Conservation (phyloP, 2,113 vertebrate genomes). For the Aphyosemion australe region DNA sequence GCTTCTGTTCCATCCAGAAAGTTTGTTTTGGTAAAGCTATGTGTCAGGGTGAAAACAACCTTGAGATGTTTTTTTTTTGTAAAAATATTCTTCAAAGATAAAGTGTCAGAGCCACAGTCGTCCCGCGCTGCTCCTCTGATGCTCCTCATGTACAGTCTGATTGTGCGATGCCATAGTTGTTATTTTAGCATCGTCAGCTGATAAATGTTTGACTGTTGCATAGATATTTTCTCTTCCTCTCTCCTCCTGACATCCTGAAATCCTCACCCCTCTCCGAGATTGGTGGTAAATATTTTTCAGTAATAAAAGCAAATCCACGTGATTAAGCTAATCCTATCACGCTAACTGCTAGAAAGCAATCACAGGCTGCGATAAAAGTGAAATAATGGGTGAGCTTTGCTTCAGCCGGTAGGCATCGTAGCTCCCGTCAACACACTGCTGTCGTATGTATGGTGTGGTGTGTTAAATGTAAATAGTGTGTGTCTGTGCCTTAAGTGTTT, state of each 20-base stretch:
- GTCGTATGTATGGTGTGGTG: constrained; percentile 52
- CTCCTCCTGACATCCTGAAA: constrained; percentile 8
- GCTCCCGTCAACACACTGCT: constrained; percentile 44
- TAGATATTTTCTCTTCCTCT: background rate
- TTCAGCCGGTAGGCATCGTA: background rate
- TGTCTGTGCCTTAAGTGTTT: constrained; percentile 64
- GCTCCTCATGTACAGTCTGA: background rate
- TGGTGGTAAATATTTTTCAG: constrained; percentile 17
- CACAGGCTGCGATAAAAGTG: constrained; percentile 36
- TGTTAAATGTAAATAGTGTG: constrained; percentile 50
- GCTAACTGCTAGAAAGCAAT: constrained; percentile 31
- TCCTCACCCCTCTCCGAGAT: constrained; percentile 15
- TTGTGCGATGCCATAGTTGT: background rate
- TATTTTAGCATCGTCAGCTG: constrained; percentile 4
- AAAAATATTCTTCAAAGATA: background rate
- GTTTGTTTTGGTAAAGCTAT: background rate
- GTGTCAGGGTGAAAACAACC: background rate
- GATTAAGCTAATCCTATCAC: constrained; percentile 31
- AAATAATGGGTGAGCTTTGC: constrained; percentile 38
- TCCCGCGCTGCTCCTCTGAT: background rate
- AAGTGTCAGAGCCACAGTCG: background rate
- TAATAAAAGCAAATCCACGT: constrained; percentile 15
- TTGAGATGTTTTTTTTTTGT: background rate
- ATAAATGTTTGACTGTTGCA: constrained; percentile 14
- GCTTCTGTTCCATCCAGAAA: background rate